Evolutionary conservation across 2,797 vertebrate genomes (phyloP).

Genomic region (Phataginus tetradactyla): DNA sequence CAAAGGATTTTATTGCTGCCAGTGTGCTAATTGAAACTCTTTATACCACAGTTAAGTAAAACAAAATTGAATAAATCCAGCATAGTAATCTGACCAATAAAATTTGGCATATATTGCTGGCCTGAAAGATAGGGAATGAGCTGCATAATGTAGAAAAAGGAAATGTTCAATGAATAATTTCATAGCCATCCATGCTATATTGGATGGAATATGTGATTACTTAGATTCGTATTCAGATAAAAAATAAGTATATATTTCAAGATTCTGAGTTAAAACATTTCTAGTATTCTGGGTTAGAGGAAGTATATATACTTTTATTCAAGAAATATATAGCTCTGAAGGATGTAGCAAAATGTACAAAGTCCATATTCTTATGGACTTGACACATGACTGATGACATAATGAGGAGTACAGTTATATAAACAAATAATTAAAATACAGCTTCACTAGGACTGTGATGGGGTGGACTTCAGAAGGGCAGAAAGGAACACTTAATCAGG

Average conservation of each 20-base stretch:
- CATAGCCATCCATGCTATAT: background rate
- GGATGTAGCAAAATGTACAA: background rate
- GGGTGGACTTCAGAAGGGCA: background rate
- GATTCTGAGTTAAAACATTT: conserved; percentile 20
- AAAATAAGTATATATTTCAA: background rate
- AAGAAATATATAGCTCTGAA: background rate
- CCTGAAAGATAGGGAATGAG: conserved; percentile 27
- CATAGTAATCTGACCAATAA: conserved; percentile 48
- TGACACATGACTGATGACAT: background rate
- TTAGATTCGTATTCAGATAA: background rate
- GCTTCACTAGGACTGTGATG: background rate
- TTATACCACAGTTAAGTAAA: conserved; percentile 74
- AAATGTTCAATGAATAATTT: conserved; percentile 47
- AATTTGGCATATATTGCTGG: conserved; percentile 15
- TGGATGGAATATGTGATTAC: background rate
- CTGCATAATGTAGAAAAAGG: background rate
- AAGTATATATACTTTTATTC: background rate
- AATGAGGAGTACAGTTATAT: background rate
- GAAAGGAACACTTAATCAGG: background rate
- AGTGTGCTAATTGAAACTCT: conserved; percentile 77
- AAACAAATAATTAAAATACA: background rate
- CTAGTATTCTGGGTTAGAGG: background rate
- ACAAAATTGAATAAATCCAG: conserved; percentile 62
- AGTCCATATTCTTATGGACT: background rate
- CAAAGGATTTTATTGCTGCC: conserved; percentile 70